phyloP scores from a whole-genome alignment of 2,797 vertebrate species.

The Propithecus perrieri region DNA sequence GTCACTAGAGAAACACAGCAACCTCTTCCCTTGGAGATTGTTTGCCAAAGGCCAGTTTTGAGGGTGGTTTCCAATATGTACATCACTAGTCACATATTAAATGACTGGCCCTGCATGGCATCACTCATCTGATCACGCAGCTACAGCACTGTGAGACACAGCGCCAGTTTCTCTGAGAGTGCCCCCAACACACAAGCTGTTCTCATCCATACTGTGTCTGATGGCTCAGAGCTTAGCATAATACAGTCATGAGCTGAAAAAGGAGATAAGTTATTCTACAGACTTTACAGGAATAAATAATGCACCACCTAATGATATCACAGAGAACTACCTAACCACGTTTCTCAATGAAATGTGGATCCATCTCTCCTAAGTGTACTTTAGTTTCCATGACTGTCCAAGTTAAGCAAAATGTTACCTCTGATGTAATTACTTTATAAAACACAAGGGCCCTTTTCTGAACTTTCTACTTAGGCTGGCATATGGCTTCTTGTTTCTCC shows the following conservation, averaged over 20 bases:
- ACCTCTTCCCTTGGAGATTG: conserved; percentile 29
- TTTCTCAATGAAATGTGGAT: conserved; percentile 66
- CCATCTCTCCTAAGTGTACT: conserved; percentile 71
- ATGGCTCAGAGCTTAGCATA: conserved; percentile 40
- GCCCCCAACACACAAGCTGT: neutral
- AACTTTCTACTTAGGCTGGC: conserved; percentile 63
- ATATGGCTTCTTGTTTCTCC: conserved; percentile 39
- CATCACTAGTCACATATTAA: conserved; percentile 5
- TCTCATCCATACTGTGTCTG: neutral
- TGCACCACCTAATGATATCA: conserved; percentile 51
- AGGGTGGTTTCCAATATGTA: conserved; percentile 30
- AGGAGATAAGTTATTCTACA: neutral
- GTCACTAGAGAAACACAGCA: conserved; percentile 63
- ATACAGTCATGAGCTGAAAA: conserved; percentile 35
- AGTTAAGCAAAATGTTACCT: conserved; percentile 76
- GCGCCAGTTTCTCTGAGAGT: conserved; percentile 29
- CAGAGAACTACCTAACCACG: conserved; percentile 20
- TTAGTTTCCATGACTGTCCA: conserved; percentile 53
- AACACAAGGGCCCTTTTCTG: conserved; percentile 63
- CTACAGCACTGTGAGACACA: neutral
- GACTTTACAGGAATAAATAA: conserved; percentile 68
- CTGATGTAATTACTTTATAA: conserved; percentile 60
- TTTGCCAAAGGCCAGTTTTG: conserved; percentile 54
- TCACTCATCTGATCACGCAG: conserved; percentile 34
- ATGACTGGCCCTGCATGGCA: neutral